phyloP scores from a whole-genome alignment of 2,888 invertebrate species.

The Seira musarum region DNA sequence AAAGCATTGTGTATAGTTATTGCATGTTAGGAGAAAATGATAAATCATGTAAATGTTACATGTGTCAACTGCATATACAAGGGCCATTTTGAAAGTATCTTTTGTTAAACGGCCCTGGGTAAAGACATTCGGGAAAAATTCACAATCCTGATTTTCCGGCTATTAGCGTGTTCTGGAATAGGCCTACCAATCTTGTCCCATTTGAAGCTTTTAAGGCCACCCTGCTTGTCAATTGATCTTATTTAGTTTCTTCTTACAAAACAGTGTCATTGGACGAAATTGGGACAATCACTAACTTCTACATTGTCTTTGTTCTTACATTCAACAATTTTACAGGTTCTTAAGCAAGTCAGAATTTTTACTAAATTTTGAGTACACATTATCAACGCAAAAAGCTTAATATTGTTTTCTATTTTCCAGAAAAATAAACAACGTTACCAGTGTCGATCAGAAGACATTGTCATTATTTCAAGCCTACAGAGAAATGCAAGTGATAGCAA shows the following conservation, averaged over 20 bases:
- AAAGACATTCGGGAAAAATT: no score
- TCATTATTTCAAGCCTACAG: not conserved
- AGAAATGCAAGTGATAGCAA: conserved; percentile 27
- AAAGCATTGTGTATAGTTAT: no score
- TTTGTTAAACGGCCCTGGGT: no score
- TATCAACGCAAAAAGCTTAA: conserved; percentile 17
- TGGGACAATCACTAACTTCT: not conserved
- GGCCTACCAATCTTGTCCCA: not conserved
- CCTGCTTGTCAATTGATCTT: conserved; percentile 28
- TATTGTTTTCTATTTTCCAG: not conserved
- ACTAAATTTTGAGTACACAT: conserved; percentile 13
- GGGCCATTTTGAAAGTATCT: no score
- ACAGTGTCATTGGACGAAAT: not conserved
- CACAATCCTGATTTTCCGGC: no score
- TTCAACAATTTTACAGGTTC: conserved; percentile 20
- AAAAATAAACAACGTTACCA: no score
- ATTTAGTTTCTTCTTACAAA: conserved; percentile 8
- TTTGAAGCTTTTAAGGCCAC: not conserved
- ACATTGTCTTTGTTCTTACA: not conserved
- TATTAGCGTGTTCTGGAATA: no score
- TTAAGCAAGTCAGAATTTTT: not conserved
- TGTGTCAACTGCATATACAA: no score
- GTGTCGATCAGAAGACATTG: no score
- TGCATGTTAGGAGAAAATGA: no score
- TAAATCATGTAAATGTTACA: no score